phyloP scores from a whole-genome alignment of 2,797 vertebrate genomes.

The Pteropus rufus region DNA sequence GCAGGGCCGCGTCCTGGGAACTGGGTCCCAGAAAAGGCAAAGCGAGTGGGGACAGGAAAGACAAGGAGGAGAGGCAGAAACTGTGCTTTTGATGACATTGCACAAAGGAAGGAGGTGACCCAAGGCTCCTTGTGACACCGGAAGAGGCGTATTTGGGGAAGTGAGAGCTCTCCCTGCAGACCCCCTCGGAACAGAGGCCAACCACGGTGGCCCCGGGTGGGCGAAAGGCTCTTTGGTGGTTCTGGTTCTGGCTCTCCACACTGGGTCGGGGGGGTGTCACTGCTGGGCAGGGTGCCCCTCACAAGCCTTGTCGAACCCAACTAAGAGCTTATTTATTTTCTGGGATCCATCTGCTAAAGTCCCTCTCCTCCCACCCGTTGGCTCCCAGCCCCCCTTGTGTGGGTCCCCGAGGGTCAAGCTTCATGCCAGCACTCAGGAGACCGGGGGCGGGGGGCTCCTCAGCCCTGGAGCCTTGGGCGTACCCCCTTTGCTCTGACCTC shows the following conservation, averaged over 20 bases:
- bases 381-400: neutral
- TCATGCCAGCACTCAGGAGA: neutral
- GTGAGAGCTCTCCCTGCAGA: constrained; percentile 19
- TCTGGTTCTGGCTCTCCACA: neutral
- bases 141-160: constrained; percentile 67
- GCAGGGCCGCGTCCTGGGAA: neutral
- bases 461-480: neutral
- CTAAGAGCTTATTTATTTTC: neutral
- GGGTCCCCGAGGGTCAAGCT: neutral
- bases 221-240: neutral
- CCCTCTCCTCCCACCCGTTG: neutral
- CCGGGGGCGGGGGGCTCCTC: neutral
- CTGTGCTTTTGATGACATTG: constrained; percentile 60
- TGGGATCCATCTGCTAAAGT: neutral
- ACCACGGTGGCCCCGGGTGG: neutral
- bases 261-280: neutral
- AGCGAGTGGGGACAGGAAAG: constrained; percentile 43
- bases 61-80: constrained; percentile 59
- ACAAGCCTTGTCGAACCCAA: neutral
- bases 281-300: neutral
- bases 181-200: neutral
- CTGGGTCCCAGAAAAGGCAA: neutral
- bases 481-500: no score
- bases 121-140: constrained; percentile 61
- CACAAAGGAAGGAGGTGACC: constrained; percentile 65